A percentile compares a stretch with the other conserved stretches of the same genome.
phyloP scores from a whole-genome alignment of 2,113 vertebrate species.

The Xenopus borealis region DNA sequence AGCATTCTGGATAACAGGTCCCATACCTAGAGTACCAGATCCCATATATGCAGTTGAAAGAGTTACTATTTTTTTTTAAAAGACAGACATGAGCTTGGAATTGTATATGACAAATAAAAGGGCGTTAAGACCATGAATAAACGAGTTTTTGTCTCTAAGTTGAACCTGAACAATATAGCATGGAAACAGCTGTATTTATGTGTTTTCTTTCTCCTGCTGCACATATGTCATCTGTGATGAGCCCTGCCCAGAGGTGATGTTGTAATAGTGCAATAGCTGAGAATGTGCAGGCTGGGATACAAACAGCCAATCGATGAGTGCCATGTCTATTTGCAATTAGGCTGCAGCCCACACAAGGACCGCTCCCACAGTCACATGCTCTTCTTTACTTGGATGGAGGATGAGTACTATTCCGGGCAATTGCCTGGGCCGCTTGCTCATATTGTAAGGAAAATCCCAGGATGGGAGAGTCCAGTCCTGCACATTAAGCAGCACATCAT shows the following conservation, averaged over 20 bases:
- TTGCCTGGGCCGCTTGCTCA: neutral
- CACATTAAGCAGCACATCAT: constrained; percentile 5
- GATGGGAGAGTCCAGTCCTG: neutral
- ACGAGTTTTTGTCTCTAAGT: too few relatives aligned
- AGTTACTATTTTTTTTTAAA: too few relatives aligned
- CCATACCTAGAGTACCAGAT: too few relatives aligned
- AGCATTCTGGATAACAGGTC: too few relatives aligned
- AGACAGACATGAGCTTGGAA: too few relatives aligned
- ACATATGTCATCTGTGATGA: neutral
- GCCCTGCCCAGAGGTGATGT: constrained; percentile 4
- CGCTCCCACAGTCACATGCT: constrained; percentile 35
- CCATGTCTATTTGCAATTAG: constrained; percentile 28
- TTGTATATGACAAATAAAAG: too few relatives aligned
- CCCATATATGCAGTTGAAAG: too few relatives aligned
- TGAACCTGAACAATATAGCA: too few relatives aligned
- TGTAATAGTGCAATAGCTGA: neutral
- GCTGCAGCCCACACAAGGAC: constrained; percentile 17
- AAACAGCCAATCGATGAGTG: constrained; percentile 19
- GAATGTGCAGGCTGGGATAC: neutral
- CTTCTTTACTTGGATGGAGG: neutral
- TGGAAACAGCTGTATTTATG: too few relatives aligned
- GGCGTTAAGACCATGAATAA: too few relatives aligned
- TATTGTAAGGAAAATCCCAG: constrained; percentile 39
- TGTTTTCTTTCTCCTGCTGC: constrained; percentile 2
- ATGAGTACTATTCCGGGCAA: constrained; percentile 34